Percentiles rank a stretch among this genome's conserved stretches.
These are phyloP conservation scores for Excalfactoria chinensis DNA, from an alignment of 2,113 vertebrate genomes.

Conservation along the genomic window DNA sequence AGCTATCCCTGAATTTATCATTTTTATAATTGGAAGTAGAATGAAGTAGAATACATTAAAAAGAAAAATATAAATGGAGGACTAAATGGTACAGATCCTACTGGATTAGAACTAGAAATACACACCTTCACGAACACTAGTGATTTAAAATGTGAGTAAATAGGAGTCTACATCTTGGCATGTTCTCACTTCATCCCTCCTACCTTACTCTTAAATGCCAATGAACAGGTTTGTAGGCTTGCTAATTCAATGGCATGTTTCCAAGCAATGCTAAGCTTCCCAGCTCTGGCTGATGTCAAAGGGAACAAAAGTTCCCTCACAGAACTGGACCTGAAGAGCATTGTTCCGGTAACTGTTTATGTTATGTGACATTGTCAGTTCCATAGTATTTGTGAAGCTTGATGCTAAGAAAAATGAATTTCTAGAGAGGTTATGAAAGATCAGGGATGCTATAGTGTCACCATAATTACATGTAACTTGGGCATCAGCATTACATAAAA, in stretches of 20 bases:
- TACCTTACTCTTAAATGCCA: not conserved
- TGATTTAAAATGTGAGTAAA: not conserved
- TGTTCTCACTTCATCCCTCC: not conserved
- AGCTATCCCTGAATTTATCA: not conserved
- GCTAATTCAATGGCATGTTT: slow-evolving; percentile 30
- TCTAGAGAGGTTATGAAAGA: slow-evolving; percentile 57
- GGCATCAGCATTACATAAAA: slow-evolving; percentile 69
- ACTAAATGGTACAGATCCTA: not conserved
- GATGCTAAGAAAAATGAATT: slow-evolving; percentile 56
- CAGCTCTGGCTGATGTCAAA: slow-evolving; percentile 24
- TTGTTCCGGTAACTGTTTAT: slow-evolving; percentile 55
- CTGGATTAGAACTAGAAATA: not conserved
- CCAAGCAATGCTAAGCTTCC: slow-evolving; percentile 12
- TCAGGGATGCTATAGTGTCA: slow-evolving; percentile 60
- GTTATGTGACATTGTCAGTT: slow-evolving; percentile 61
- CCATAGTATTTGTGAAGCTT: slow-evolving; percentile 36
- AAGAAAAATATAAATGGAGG: not conserved
- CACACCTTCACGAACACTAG: not conserved
- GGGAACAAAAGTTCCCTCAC: not conserved
- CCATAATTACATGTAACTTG: slow-evolving; percentile 69
- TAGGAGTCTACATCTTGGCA: not conserved
- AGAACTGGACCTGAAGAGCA: slow-evolving; percentile 47
- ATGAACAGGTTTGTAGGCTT: not conserved
- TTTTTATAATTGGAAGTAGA: not conserved
- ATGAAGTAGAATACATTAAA: not conserved